Percentiles rank a stretch among this genome's conserved stretches.
Conservation (phyloP, 2,113 vertebrate species). For the Connochaetes taurinus region DNA sequence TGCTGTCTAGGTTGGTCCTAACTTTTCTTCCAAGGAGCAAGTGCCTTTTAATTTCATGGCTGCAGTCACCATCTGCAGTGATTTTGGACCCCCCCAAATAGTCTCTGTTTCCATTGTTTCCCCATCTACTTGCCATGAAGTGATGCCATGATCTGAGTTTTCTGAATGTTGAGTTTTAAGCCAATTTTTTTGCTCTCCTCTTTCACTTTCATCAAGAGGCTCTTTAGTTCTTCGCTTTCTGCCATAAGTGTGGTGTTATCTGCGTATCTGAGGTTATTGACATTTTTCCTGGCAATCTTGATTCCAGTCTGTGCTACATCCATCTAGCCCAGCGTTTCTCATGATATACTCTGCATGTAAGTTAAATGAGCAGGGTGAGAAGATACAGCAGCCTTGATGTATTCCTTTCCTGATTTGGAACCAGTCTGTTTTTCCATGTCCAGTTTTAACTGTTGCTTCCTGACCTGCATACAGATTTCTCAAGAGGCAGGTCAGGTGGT, state of each 20-base stretch:
- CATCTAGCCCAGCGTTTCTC: neutral
- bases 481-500: neutral
- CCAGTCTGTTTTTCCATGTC: neutral
- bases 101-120: neutral
- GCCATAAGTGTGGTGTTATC: fast-evolving
- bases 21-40: neutral
- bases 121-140: neutral
- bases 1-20: neutral
- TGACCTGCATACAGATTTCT: neutral
- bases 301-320: neutral
- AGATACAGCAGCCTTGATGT: fast-evolving
- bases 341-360: neutral
- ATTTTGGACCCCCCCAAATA: neutral
- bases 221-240: neutral
- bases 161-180: neutral
- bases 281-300: neutral
- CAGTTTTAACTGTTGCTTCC: neutral
- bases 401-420: neutral
- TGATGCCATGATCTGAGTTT: neutral
- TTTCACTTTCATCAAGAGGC: neutral
- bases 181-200: neutral
- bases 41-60: neutral
- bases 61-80: neutral
- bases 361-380: neutral
- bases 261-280: neutral